phyloP scores from a whole-genome alignment of 2,113 vertebrate genomes.

The Jacana jacana region DNA sequence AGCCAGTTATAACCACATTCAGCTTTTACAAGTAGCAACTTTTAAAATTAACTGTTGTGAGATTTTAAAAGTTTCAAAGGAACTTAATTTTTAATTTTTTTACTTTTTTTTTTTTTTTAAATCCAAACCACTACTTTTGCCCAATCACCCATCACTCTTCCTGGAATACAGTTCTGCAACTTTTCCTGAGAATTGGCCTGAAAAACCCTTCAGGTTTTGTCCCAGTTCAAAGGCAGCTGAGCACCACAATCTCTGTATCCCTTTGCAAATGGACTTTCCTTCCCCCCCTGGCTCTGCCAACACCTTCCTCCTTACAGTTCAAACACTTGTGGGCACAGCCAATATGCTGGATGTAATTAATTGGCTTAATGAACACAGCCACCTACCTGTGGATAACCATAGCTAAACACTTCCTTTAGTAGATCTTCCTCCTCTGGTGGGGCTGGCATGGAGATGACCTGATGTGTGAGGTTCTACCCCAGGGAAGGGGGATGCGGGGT shows the following conservation, averaged over 20 bases:
- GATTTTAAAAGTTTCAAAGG: not conserved
- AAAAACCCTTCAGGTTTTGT: not conserved
- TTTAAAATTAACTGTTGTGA: not conserved
- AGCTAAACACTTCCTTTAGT: not conserved
- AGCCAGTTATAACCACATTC: accelerated
- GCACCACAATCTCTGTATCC: not conserved
- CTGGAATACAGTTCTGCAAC: not conserved
- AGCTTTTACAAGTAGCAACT: not conserved
- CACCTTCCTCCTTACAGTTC: not conserved
- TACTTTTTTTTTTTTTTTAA: not conserved
- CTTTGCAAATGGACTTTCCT: not conserved
- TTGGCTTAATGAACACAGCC: constrained; percentile 6
- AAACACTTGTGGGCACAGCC: not conserved
- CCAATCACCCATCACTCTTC: not conserved
- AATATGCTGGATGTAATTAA: not conserved
- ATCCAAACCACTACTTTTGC: not conserved
- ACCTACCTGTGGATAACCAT: not conserved
- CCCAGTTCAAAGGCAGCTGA: not conserved
- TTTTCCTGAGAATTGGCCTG: not conserved
- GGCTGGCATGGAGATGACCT: not conserved
- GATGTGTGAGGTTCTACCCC: no score
- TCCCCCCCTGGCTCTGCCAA: not conserved
- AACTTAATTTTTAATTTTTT: not conserved
- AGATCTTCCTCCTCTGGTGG: not conserved
- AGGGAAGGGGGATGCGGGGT: no score